Conservation (phyloP, 1,140 invertebrate genomes). For the Lysiphlebus fabarum region DNA sequence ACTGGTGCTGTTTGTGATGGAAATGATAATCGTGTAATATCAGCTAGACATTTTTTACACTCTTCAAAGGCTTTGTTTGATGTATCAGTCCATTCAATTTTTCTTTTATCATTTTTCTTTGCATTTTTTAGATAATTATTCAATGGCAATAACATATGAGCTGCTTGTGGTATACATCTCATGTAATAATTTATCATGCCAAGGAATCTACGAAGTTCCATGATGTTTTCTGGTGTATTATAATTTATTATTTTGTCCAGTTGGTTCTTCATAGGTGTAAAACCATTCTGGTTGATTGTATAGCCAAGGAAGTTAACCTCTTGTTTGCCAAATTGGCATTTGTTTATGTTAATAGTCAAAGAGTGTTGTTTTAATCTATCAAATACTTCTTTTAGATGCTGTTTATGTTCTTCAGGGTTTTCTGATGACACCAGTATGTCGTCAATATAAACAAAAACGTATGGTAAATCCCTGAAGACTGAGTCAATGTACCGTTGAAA, state of each 20-base stretch:
- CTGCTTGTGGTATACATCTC: constrained; percentile 33
- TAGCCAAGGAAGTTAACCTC: constrained; percentile 35
- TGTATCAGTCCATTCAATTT: constrained; percentile 37
- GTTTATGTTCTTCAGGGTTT: constrained; percentile 24
- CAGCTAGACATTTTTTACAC: constrained; percentile 42
- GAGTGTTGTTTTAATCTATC: constrained; percentile 2
- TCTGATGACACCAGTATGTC: constrained; percentile 23
- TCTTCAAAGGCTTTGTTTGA: constrained; percentile 39
- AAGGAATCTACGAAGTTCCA: constrained; percentile 42
- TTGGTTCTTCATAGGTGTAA: constrained; percentile 26
- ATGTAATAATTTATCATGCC: constrained; percentile 49
- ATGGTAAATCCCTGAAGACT: constrained; percentile 19
- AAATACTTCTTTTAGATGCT: constrained; percentile 24
- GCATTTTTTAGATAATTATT: constrained; percentile 26
- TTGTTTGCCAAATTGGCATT: constrained; percentile 13
- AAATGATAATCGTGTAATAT: constrained; percentile 33
- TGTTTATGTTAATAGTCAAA: constrained; percentile 13
- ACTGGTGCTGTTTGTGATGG: constrained; percentile 28
- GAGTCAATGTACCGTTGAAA: constrained; percentile 31
- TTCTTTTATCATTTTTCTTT: constrained; percentile 36
- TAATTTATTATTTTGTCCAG: constrained; percentile 24
- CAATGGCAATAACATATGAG: constrained; percentile 30
- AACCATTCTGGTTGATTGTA: constrained; percentile 36
- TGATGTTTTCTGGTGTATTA: constrained; percentile 34
- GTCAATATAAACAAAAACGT: constrained; percentile 20